Conservation (phyloP, 2,113 vertebrate species). For the Calypte anna region DNA sequence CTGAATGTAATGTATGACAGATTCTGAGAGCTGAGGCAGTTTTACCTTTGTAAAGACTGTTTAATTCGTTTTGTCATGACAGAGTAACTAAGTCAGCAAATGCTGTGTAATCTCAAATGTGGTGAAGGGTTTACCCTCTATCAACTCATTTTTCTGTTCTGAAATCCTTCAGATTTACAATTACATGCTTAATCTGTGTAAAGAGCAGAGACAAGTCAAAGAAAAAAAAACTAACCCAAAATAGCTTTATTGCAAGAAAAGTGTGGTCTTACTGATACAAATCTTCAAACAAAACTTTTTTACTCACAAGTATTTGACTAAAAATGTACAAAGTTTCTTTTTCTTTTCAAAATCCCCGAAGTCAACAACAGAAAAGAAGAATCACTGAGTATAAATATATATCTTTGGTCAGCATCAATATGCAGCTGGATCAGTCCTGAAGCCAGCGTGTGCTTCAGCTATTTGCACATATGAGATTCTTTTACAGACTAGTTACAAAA, state of each 20-base stretch:
- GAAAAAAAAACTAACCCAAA: constrained; percentile 72
- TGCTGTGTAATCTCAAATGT: not conserved
- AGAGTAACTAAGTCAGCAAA: not conserved
- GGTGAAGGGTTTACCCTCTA: not conserved
- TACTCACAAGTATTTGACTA: constrained; percentile 72
- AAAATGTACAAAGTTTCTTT: constrained; percentile 71
- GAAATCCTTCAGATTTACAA: not conserved
- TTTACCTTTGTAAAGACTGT: not conserved
- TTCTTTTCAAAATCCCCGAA: constrained; percentile 63
- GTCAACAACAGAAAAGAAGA: constrained; percentile 19
- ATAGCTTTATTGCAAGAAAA: constrained; percentile 85
- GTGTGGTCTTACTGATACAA: constrained; percentile 71
- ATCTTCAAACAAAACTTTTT: constrained; percentile 67
- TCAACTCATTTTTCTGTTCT: not conserved
- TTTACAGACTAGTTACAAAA: constrained; percentile 47
- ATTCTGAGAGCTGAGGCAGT: not conserved
- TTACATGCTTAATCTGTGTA: not conserved
- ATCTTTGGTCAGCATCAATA: constrained; percentile 75
- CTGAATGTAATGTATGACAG: not conserved
- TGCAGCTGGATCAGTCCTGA: constrained; percentile 17
- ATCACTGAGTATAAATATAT: constrained; percentile 60
- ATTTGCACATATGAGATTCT: constrained; percentile 62
- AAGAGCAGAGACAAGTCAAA: constrained; percentile 21
- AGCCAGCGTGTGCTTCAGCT: constrained; percentile 51
- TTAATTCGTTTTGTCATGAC: not conserved